Evolutionary conservation across 2,797 vertebrate genomes (phyloP), one percentile per base, ranked within the genome.

Genomic region (Buceros bicornis): DNA sequence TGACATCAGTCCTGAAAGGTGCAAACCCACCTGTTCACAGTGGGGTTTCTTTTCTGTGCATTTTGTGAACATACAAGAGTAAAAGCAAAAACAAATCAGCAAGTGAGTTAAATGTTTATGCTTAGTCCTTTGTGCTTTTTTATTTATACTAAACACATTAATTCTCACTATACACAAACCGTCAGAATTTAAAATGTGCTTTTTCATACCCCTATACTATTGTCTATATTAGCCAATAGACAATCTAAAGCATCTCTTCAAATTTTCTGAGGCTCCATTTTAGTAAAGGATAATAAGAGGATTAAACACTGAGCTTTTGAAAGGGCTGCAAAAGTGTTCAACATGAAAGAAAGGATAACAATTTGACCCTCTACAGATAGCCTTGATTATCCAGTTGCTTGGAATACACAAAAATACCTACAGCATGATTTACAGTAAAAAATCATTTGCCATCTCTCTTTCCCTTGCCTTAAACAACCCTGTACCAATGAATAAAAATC

Each of bases 231-330:
- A 33, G 33, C 76, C 89, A 90, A 79, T 79, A 91, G 47, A 70
- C 66, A 94, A 94, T 87, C 87, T 95, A 94, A 96, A 93, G 84
- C 51, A 95, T 90, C 85, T 94, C 84, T 91, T 93, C 91, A 91
- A 91, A 94, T 95, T 90, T 94, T 90, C 94, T 74, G 74, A 95
- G 48, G 72, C 51, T 94, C 56, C 62, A 65, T 93, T 91, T 90
- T 85, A 87, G 81, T 65, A 76, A 93, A 87, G 78, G 37, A 91
- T 81, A 95, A 53, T 61, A 85, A 64, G 78, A 79, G 95, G 95
- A 92, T 94, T 92, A 87, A 96, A 95, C 91, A 95, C 25, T 81
- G 54, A 78, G 69, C 85, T 87, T 91, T 74, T 94, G 74, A 95
- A 96, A 96, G 92, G 76, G 31, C 70, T 90, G 91, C 50, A 89